Evolutionary conservation across 1,140 invertebrate genomes (phyloP).

Genomic region (Aphidius gifuensis): DNA sequence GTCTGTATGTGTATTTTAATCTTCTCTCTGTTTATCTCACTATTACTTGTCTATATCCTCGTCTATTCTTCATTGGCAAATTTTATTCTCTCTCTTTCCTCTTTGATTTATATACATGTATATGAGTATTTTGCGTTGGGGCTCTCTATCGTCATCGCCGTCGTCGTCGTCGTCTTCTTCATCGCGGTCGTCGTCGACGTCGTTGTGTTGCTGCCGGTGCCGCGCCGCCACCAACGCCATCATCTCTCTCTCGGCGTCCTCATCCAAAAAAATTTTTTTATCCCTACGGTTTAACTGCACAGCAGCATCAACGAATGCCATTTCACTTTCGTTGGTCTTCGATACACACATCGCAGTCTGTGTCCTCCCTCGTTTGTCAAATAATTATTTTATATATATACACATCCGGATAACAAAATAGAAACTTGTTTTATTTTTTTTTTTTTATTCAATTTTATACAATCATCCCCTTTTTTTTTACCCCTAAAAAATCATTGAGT

Average conservation of each 20-base stretch:
- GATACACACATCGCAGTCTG: constrained; percentile 45
- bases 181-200: constrained; percentile 20
- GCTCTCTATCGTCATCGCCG: too few species aligned
- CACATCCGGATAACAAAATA: too few species aligned
- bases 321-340: constrained; percentile 58
- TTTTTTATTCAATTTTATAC: too few species aligned
- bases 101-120: background rate
- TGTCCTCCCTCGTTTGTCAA: constrained; percentile 40
- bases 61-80: constrained; percentile 19
- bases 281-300: constrained; percentile 34
- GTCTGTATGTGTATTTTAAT: background rate
- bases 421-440: too few species aligned
- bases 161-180: constrained; percentile 10
- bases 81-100: constrained; percentile 18
- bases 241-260: constrained; percentile 6
- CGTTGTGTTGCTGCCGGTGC: background rate
- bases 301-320: constrained; percentile 46
- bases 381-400: background rate
- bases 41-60: constrained; percentile 2
- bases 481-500: too few species aligned
- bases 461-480: too few species aligned
- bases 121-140: too few species aligned
- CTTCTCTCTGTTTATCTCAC: constrained; percentile 5
- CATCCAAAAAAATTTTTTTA: constrained; percentile 26
- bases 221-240: background rate